These are phyloP conservation scores for Pinna nobilis DNA, from an alignment of 1,140 invertebrate species.

Conservation along the genomic window DNA sequence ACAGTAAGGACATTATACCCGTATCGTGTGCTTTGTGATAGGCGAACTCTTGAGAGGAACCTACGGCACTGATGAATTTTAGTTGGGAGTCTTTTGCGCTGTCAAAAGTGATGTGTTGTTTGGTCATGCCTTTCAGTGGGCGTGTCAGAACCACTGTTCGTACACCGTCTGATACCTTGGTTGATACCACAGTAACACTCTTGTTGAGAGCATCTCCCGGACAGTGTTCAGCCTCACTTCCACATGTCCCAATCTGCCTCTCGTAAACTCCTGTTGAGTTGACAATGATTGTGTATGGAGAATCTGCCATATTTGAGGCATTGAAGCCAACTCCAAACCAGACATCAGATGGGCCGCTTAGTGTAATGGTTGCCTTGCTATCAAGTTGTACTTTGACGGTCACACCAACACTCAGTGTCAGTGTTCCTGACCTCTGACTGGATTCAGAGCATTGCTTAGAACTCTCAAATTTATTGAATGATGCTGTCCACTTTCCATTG, in stretches of 20 bases:
- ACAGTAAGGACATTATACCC: constrained; percentile 11
- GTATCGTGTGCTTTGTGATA: constrained; percentile 31
- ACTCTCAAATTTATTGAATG: constrained; percentile 34
- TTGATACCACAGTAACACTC: constrained; percentile 25
- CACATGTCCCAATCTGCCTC: constrained; percentile 42
- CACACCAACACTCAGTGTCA: constrained; percentile 13
- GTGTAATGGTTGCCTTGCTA: constrained; percentile 16
- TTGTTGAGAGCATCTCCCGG: constrained; percentile 29
- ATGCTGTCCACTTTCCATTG: constrained; percentile 14
- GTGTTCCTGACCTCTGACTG: constrained; percentile 4
- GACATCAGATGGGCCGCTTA: constrained; percentile 28
- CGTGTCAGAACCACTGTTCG: constrained; percentile 21
- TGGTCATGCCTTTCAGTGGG: constrained; percentile 30
- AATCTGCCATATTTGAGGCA: constrained; percentile 38
- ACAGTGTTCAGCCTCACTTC: constrained; percentile 47
- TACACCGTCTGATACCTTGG: background rate
- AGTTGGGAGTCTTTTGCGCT: constrained; percentile 25
- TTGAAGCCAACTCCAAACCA: constrained; percentile 47
- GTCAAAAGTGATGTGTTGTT: constrained; percentile 37
- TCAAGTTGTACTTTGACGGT: background rate
- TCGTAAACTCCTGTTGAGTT: constrained; percentile 41
- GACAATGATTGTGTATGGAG: constrained; percentile 38
- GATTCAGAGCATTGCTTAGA: constrained; percentile 28
- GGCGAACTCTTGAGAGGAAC: constrained; percentile 29
- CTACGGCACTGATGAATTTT: constrained; percentile 34